These are phyloP conservation scores for Diaperis boleti DNA, from an alignment of 2,888 invertebrate species.

Conservation along the genomic window DNA sequence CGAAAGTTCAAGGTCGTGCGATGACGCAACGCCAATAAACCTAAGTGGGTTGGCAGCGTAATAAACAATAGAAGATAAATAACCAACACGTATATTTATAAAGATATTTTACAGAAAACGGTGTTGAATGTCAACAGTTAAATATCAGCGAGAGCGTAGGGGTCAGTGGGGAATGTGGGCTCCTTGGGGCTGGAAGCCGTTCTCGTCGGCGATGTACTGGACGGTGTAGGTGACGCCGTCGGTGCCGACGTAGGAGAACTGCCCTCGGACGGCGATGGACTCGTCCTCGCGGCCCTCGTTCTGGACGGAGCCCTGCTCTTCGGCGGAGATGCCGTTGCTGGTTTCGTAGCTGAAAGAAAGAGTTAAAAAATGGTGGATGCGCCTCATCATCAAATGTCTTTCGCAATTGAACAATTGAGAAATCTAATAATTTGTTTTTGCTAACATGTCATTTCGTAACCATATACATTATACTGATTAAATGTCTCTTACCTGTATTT, in stretches of 20 bases:
- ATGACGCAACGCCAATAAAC: conserved; percentile 1
- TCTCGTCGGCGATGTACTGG: conserved; percentile 73
- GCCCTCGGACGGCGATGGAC: conserved; percentile 72
- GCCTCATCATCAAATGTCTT: too few species aligned
- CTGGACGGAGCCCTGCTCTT: conserved; percentile 72
- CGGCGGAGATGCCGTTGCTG: conserved; percentile 70
- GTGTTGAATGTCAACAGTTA: conserved; percentile 31
- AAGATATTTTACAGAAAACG: conserved; percentile 15
- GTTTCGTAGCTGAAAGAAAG: conserved; percentile 70
- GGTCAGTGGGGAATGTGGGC: conserved; percentile 64
- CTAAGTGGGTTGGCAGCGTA: conserved; percentile 10
- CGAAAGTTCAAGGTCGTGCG: conserved; percentile 22
- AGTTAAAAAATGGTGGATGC: too few species aligned
- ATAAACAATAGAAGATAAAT: conserved; percentile 25
- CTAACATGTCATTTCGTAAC: too few species aligned
- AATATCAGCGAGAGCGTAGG: background rate
- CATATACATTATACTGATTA: too few species aligned
- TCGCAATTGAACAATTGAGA: too few species aligned
- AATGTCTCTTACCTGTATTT: conserved; percentile 24
- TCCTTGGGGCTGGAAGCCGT: conserved; percentile 71
- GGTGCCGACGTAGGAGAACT: conserved; percentile 72
- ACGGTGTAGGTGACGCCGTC: conserved; percentile 75
- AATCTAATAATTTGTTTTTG: too few species aligned
- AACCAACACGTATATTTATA: conserved; percentile 32
- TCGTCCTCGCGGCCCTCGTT: conserved; percentile 76